These are phyloP conservation scores for Perca fluviatilis DNA, from an alignment of 2,113 vertebrate genomes.

Conservation along the genomic window DNA sequence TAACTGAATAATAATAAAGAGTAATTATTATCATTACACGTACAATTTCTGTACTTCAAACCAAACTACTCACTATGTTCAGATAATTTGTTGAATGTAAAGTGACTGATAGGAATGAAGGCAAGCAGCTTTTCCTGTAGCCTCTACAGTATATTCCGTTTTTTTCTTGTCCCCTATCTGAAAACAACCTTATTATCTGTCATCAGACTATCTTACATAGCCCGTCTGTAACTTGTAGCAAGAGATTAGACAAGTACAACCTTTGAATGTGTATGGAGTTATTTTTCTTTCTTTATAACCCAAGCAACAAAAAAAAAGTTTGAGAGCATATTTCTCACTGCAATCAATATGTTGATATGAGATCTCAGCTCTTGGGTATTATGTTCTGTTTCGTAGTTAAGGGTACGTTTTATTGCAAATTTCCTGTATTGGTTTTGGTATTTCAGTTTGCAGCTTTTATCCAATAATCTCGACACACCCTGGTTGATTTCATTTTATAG, in stretches of 20 bases:
- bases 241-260: not conserved
- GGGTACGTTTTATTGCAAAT: constrained; percentile 21
- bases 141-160: not conserved
- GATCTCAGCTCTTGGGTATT: not conserved
- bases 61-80: not conserved
- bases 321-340: no score
- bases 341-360: constrained; percentile 1
- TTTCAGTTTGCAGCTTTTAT: constrained; percentile 45
- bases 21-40: not conserved
- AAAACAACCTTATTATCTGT: not conserved
- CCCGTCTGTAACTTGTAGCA: not conserved
- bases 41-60: not conserved
- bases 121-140: not conserved
- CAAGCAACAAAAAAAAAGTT: no score
- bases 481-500: constrained; percentile 71
- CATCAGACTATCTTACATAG: constrained; percentile 3
- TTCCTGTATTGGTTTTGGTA: constrained; percentile 42
- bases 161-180: not conserved
- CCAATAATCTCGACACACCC: constrained; percentile 56
- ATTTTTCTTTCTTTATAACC: no score
- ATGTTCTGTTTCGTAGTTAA: constrained; percentile 5
- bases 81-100: not conserved
- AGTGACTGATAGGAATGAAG: not conserved
- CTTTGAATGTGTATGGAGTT: not conserved
- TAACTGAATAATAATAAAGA: not conserved